These are phyloP conservation scores for Anas platyrhynchos DNA, from an alignment of 2,113 vertebrate genomes.

Conservation along the genomic window DNA sequence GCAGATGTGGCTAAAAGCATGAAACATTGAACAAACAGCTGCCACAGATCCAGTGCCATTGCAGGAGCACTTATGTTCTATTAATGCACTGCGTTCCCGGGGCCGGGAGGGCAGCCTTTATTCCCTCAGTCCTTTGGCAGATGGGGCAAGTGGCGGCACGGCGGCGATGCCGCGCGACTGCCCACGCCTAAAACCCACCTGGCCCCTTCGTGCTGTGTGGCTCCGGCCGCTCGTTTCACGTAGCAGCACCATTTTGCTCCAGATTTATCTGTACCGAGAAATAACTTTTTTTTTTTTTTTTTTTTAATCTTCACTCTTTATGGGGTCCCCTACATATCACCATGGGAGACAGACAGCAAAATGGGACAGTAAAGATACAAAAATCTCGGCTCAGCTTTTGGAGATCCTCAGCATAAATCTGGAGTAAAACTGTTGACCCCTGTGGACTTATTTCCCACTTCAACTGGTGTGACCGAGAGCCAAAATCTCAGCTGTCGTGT, in stretches of 20 bases:
- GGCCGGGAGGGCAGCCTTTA: conserved; percentile 66
- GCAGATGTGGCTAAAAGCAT: conserved; percentile 98
- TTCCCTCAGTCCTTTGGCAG: conserved; percentile 57
- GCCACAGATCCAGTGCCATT: conserved; percentile 90
- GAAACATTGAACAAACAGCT: conserved; percentile 99
- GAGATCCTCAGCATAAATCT: not conserved
- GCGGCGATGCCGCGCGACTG: not conserved
- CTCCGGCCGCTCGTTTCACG: accelerated
- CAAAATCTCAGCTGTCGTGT: not conserved
- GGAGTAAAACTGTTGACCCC: not conserved
- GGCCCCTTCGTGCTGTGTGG: not conserved
- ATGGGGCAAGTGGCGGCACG: conserved; percentile 26
- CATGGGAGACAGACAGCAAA: not conserved
- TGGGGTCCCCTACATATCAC: not conserved
- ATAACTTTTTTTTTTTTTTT: not conserved
- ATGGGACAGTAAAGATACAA: not conserved
- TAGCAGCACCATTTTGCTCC: not conserved
- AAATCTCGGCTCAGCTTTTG: not conserved
- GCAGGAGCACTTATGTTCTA: conserved; percentile 83
- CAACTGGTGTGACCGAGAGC: not conserved
- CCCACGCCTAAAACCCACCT: not conserved
- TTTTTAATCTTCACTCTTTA: conserved; percentile 26
- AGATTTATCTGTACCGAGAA: not conserved
- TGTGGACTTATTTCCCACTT: not conserved
- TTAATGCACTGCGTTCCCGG: conserved; percentile 69